A percentile compares a stretch with the other conserved stretches of the same genome.
phyloP scores from a whole-genome alignment of 1,140 invertebrate species.

The Psix sp. region DNA sequence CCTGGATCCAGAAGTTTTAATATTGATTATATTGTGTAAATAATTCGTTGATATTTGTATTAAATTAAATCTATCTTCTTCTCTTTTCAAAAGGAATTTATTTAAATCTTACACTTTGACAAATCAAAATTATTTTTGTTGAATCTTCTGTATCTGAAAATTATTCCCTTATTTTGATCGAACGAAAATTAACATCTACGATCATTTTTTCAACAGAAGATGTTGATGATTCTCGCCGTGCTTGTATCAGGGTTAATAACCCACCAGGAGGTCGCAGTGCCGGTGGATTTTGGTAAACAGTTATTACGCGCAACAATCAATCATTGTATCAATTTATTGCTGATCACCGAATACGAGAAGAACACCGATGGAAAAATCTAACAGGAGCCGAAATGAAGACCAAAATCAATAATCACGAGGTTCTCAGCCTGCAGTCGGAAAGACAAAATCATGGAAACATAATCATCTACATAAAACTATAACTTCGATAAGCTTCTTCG shows the following conservation, averaged over 20 bases:
- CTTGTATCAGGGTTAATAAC: constrained; percentile 78
- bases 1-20: too few species aligned
- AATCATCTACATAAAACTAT: constrained; percentile 12
- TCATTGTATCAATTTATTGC: constrained; percentile 40
- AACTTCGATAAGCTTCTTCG: constrained; percentile 6
- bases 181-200: background rate
- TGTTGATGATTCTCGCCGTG: constrained; percentile 71
- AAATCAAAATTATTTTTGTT: too few species aligned
- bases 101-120: too few species aligned
- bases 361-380: background rate
- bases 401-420: too few species aligned
- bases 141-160: background rate
- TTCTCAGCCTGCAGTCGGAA: too few species aligned
- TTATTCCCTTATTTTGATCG: too few species aligned
- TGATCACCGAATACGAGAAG: constrained; percentile 8
- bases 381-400: too few species aligned
- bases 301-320: constrained; percentile 6
- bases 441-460: background rate
- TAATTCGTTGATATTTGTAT: too few species aligned
- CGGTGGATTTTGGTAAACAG: constrained; percentile 77
- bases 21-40: too few species aligned
- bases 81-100: too few species aligned
- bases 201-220: constrained; percentile 69
- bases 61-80: too few species aligned
- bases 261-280: constrained; percentile 78